A percentile compares a stretch with the other conserved stretches of the same genome.
phyloP scores from a whole-genome alignment of 2,113 vertebrate genomes.

The Neogale vison region DNA sequence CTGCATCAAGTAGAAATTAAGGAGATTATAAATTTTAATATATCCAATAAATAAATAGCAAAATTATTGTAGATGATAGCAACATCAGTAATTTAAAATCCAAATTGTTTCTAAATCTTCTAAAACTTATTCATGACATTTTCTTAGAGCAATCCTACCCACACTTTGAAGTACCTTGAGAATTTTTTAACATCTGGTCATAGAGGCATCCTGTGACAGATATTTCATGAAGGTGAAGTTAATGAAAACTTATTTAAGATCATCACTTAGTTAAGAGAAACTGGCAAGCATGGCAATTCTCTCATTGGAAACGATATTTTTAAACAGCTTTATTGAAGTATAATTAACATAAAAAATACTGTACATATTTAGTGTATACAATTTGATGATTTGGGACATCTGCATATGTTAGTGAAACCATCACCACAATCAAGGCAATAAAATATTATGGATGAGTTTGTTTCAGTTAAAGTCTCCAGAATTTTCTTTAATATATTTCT shows the following conservation, averaged over 20 bases:
- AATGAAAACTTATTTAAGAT: slow-evolving; percentile 29
- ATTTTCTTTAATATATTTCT: not conserved
- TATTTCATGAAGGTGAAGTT: not conserved
- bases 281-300: not conserved
- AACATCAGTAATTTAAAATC: not conserved
- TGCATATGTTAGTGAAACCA: not conserved
- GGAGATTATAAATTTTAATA: not conserved
- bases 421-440: not conserved
- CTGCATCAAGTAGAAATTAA: not conserved
- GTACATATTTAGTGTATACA: not conserved
- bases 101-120: not conserved
- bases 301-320: not conserved
- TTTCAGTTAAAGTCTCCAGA: not conserved
- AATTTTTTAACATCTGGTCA: not conserved
- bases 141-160: not conserved
- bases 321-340: not conserved
- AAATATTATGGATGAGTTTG: not conserved
- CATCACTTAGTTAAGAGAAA: not conserved
- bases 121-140: not conserved
- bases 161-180: not conserved
- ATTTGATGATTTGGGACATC: not conserved
- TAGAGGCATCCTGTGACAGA: not conserved
- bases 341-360: not conserved
- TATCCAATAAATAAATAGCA: not conserved
- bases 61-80: not conserved